Evolutionary conservation across 2,113 vertebrate species (phyloP).

Genomic region (Argyrosomus japonicus): DNA sequence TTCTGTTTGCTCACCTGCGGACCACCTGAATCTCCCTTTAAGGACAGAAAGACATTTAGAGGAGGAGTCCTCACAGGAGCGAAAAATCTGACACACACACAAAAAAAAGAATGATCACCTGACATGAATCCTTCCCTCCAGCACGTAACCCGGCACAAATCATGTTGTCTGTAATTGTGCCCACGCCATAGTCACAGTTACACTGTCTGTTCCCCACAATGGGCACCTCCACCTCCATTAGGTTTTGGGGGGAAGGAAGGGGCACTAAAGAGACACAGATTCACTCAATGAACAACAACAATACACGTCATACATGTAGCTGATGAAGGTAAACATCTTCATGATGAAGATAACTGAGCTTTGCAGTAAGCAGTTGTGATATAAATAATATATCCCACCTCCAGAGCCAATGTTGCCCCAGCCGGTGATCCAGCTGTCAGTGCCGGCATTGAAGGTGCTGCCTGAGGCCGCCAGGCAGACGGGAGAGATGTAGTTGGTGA

Average conservation of each 20-base stretch:
- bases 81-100: not conserved
- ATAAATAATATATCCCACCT: conserved; percentile 62
- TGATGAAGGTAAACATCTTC: too few relatives aligned
- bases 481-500: conserved; percentile 76
- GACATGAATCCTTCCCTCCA: conserved; percentile 83
- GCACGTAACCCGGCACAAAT: conserved; percentile 82
- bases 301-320: too few relatives aligned
- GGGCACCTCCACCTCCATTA: conserved; percentile 78
- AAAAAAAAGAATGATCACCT: conserved; percentile 25
- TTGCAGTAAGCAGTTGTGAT: too few relatives aligned
- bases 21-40: conserved; percentile 90
- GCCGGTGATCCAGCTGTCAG: conserved; percentile 85
- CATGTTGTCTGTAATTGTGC: conserved; percentile 82
- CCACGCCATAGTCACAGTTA: conserved; percentile 56
- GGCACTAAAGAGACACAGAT: not conserved
- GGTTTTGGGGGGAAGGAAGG: conserved; percentile 46
- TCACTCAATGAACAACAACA: not conserved
- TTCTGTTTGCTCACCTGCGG: conserved; percentile 85
- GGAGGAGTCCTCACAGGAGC: not conserved
- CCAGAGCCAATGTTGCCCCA: conserved; percentile 81
- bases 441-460: conserved; percentile 77
- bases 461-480: conserved; percentile 82
- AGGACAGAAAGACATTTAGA: not conserved
- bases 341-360: too few relatives aligned
- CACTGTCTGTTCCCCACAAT: conserved; percentile 76